Percentiles rank a stretch among this genome's conserved stretches.
phyloP scores from a whole-genome alignment of 1,140 invertebrate genomes.

The Muscidifurax raptorellus region DNA sequence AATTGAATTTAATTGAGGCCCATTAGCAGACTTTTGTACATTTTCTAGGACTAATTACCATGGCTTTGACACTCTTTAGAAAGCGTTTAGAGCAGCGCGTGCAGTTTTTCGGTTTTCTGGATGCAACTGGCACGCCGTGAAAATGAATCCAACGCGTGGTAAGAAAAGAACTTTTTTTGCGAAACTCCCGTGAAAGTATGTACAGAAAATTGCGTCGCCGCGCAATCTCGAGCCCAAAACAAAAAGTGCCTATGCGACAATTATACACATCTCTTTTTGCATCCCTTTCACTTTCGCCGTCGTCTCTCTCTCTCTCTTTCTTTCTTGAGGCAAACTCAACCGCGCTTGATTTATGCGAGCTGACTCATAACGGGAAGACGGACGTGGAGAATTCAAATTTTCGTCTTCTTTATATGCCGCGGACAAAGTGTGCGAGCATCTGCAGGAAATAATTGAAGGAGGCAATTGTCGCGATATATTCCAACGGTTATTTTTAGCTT shows the following conservation, averaged over 20 bases:
- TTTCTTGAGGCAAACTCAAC: constrained; percentile 17
- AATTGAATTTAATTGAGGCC: neutral
- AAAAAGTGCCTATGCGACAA: neutral
- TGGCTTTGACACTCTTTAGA: neutral
- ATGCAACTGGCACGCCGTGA: neutral
- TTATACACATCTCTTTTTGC: neutral
- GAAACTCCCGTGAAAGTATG: neutral
- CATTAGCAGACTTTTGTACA: neutral
- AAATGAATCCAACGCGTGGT: too few relatives aligned
- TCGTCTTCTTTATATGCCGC: neutral
- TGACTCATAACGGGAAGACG: constrained; percentile 23
- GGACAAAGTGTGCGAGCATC: constrained; percentile 20
- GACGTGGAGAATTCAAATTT: neutral
- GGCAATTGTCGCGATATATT: neutral
- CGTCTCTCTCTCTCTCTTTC: neutral
- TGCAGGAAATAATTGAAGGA: constrained; percentile 24
- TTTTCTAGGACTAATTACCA: neutral
- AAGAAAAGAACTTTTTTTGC: neutral
- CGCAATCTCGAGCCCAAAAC: neutral
- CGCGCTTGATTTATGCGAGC: constrained; percentile 24
- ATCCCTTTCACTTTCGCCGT: constrained; percentile 45
- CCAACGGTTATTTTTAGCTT: constrained; percentile 1
- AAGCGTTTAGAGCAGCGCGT: neutral
- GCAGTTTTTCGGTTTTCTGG: neutral
- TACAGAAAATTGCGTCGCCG: neutral